Conservation (phyloP, 2,888 invertebrate species). For the Plemyria rubiginata region DNA sequence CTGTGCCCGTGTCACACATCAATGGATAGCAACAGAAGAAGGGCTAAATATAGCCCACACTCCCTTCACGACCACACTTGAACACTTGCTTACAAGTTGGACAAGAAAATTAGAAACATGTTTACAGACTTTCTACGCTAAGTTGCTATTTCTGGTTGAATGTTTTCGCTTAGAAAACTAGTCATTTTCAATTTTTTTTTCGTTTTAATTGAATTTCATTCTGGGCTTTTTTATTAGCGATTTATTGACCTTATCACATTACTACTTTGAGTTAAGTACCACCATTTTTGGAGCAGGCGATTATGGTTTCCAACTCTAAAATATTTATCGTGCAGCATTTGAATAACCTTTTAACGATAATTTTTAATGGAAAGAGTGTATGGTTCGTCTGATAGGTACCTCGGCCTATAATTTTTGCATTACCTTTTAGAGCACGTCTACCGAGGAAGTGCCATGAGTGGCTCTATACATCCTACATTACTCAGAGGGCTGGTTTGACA, state of each 20-base stretch:
- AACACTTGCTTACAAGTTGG: slow-evolving; percentile 16
- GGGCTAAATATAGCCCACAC: slow-evolving; percentile 70
- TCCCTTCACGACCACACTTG: slow-evolving; percentile 14
- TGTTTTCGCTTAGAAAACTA: slow-evolving; percentile 1
- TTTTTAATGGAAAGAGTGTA: no score
- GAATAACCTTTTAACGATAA: no score
- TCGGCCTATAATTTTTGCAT: no score
- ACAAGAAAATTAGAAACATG: slow-evolving; percentile 11
- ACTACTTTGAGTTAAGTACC: background rate
- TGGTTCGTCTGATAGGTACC: no score
- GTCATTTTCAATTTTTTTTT: background rate
- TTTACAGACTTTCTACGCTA: background rate
- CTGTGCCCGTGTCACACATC: slow-evolving; percentile 66
- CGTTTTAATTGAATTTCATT: background rate
- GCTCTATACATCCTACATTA: no score
- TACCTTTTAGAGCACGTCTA: no score
- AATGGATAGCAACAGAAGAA: slow-evolving; percentile 55
- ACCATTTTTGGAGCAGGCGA: no score
- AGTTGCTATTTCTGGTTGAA: slow-evolving; percentile 2
- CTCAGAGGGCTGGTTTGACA: no score
- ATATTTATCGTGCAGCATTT: no score
- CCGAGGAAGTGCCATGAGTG: no score
- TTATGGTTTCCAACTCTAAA: no score
- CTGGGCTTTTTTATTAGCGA: background rate
- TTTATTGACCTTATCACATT: background rate